Conservation (phyloP, 2,888 invertebrate species). For the Limenitis camilla region DNA sequence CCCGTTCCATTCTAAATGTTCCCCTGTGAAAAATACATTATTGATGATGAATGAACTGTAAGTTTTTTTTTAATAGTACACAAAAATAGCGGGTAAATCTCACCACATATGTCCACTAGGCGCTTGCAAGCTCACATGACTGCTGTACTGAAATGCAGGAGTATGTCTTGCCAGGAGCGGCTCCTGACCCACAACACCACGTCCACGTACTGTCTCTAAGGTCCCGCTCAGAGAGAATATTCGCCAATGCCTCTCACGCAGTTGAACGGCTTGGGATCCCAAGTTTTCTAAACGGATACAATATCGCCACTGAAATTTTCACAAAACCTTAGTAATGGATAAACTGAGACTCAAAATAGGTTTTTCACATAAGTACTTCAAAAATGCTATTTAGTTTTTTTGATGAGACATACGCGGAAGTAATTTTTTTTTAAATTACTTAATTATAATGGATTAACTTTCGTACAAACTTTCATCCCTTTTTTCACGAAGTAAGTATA, state of each 20-base stretch:
- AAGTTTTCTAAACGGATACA: constrained; percentile 97
- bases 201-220: constrained; percentile 93
- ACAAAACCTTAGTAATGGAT: not conserved
- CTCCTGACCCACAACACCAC: constrained; percentile 99
- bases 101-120: constrained; percentile 99
- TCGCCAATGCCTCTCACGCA: constrained; percentile 98
- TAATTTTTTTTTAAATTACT: too few species aligned
- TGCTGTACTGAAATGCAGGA: constrained; percentile 98
- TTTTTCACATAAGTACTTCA: too few species aligned
- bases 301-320: constrained; percentile 86
- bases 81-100: constrained; percentile 25
- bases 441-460: too few species aligned
- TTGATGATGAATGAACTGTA: too few species aligned
- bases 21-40: constrained; percentile 68
- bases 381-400: too few species aligned
- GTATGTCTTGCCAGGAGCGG: constrained; percentile 89
- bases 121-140: constrained; percentile 96
- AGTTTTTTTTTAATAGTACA: not conserved
- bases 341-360: not conserved
- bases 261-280: constrained; percentile 89
- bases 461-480: too few species aligned
- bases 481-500: too few species aligned
- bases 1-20: constrained; percentile 96
- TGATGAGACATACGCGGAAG: too few species aligned
- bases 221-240: constrained; percentile 96